Base-by-base conservation (phyloP, 1,140 invertebrate species). In the Drosophila santomea region DNA sequence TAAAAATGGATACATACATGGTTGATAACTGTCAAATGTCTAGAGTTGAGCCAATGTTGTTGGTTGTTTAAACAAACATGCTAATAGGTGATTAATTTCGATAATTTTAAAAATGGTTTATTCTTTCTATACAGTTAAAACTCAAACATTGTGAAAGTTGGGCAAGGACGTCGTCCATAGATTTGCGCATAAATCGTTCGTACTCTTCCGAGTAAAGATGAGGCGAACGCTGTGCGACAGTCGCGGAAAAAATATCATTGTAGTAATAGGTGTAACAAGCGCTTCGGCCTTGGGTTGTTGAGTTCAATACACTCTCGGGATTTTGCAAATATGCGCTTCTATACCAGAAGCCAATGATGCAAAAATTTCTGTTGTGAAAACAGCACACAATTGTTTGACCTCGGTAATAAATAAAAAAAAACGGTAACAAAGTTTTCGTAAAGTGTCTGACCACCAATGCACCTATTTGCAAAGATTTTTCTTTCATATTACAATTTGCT, bases 321-420 rank as follows among this genome's bases (percentile, higher is more conserved):
- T 94, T 89, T 17, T 91, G 92, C 23, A 94, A 71, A 1, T 93
- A 36, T 94, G 93, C 6, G 94, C 93, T 66, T 95, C 92, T 64
- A 95, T 91, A 23, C 94, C 95, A 74, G 94, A 95, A 11, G 93
- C 94, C 68, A 93, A 92, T 6, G 93, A 94, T 3, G 94, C 93
- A 55, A 95, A 95, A 1, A 94, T 93, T 81, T 95, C 94, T n/a
- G 94, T 94, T n/a, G 85, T 91, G 17, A 88, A 91, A 0, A 90
- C 68, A 1, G 85, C 85, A 20, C 85, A 90, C 25, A 91, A 20
- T 20, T 90, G 59, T 28, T 91, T 91, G 0, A 91, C 73, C 45
- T 17, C 17, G 17, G 17, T 17, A 17, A 17, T 17, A 17, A 17
- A 17, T 17, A 17, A 17, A 17, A 17, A 17, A 17, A 17, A 17